Percentiles rank a stretch among this genome's conserved stretches.
Conservation (phyloP, 2,113 vertebrate genomes). For the Etheostoma spectabile region DNA sequence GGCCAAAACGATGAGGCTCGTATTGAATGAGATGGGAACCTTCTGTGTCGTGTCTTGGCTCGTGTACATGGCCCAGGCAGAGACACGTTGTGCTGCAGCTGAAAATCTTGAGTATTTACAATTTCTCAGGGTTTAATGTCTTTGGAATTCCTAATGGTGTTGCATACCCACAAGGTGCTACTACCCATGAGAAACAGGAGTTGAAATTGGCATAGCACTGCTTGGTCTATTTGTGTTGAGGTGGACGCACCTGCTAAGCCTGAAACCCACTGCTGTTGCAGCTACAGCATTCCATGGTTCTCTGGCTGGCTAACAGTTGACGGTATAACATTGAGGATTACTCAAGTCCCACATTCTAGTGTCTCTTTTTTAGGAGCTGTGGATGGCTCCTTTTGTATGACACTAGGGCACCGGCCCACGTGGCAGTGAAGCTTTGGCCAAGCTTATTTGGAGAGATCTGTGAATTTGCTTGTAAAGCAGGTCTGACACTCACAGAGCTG, state of each 20-base stretch:
- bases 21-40: conserved; percentile 77
- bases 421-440: conserved; percentile 60
- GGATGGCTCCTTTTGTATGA: conserved; percentile 60
- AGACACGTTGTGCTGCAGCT: conserved; percentile 73
- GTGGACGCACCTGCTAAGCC: conserved; percentile 58
- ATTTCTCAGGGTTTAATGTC: conserved; percentile 70
- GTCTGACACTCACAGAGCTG: conserved; percentile 71
- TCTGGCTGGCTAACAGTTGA: conserved; percentile 70
- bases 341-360: conserved; percentile 62
- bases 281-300: conserved; percentile 66
- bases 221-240: conserved; percentile 74
- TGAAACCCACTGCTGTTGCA: conserved; percentile 68
- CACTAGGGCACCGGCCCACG: conserved; percentile 50
- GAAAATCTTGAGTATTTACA: conserved; percentile 69
- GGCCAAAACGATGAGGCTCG: conserved; percentile 70
- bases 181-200: conserved; percentile 60
- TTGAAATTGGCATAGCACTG: conserved; percentile 62
- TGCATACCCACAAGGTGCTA: conserved; percentile 76
- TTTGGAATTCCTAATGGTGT: conserved; percentile 70
- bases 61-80: conserved; percentile 69
- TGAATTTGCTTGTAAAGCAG: conserved; percentile 45
- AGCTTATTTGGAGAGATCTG: conserved; percentile 63
- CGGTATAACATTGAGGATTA: conserved; percentile 53
- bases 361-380: conserved; percentile 66
- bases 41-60: conserved; percentile 68